phyloP scores from a whole-genome alignment of 2,113 vertebrate genomes.

The Aptenodytes patagonicus region DNA sequence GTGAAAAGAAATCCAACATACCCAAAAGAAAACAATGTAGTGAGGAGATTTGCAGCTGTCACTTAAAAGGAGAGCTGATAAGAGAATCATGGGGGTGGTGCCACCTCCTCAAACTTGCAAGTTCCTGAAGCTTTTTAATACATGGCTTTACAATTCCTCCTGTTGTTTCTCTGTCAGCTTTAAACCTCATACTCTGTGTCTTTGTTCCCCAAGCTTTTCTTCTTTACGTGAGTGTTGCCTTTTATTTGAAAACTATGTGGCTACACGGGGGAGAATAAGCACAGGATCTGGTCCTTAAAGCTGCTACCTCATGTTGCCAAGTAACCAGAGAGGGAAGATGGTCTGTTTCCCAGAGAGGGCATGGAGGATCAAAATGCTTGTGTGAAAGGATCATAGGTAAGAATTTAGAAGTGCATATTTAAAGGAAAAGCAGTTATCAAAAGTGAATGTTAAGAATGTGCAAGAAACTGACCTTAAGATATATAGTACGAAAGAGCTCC shows the following conservation, averaged over 20 bases:
- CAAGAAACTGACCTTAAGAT: neutral
- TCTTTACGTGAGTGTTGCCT: neutral
- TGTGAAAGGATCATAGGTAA: neutral
- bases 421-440: neutral
- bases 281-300: neutral
- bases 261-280: neutral
- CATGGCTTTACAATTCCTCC: neutral
- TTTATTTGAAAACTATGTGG: neutral
- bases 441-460: neutral
- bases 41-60: neutral
- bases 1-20: neutral
- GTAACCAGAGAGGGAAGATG: neutral
- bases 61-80: neutral
- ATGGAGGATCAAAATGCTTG: neutral
- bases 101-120: neutral
- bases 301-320: neutral
- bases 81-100: neutral
- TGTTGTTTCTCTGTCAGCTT: neutral
- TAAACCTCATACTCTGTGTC: neutral
- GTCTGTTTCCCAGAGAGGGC: neutral
- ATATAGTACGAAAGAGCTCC: fast-evolving
- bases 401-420: neutral
- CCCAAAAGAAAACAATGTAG: neutral
- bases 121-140: neutral
- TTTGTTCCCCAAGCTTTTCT: neutral